Evolutionary conservation across 2,888 invertebrate species (phyloP).

Genomic region (Lycia hirtaria): DNA sequence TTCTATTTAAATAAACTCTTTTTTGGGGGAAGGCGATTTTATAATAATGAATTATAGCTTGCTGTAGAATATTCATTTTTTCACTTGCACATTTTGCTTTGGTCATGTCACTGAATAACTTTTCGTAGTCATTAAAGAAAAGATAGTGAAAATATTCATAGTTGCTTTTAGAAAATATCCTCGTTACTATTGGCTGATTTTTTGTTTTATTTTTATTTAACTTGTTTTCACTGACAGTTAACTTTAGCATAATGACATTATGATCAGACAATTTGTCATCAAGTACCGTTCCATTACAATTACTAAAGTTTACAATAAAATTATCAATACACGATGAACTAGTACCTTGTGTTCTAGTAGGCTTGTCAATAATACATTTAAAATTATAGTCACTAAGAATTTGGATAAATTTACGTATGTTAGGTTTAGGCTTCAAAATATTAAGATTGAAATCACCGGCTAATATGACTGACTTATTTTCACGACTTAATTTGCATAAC

Average conservation of each 20-base stretch:
- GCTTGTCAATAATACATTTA: not conserved
- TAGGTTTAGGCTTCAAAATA: not conserved
- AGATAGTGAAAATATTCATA: not conserved
- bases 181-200: not conserved
- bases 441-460: too few relatives aligned
- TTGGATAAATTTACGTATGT: not conserved
- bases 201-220: not conserved
- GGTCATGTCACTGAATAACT: not conserved
- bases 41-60: not conserved
- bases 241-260: not conserved
- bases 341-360: not conserved
- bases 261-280: slow-evolving; percentile 1
- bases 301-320: slow-evolving; percentile 2
- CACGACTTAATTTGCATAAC: not conserved
- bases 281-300: not conserved
- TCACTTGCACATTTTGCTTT: too few relatives aligned
- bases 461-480: not conserved
- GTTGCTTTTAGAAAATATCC: not conserved
- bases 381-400: not conserved
- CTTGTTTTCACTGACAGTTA: too few relatives aligned
- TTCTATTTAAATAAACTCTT: not conserved
- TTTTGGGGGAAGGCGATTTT: not conserved
- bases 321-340: slow-evolving; percentile 1
- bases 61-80: not conserved
- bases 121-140: not conserved